Base-by-base conservation (phyloP, 2,797 vertebrate genomes). In the Diceros bicornis region DNA sequence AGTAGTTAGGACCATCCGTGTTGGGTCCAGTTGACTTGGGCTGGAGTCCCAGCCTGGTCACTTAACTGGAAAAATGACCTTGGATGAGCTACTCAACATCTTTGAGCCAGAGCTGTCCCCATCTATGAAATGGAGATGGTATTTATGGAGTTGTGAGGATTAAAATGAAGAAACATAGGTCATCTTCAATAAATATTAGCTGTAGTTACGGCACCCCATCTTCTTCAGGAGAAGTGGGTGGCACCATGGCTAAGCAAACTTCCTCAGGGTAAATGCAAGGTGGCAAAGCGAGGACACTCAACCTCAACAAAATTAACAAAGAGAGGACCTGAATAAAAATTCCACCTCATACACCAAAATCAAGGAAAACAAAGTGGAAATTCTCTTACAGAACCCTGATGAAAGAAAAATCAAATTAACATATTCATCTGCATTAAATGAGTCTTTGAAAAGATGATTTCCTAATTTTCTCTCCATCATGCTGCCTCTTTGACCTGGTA, bases 401-500 rank as follows among this genome's bases (percentile, higher is more conserved):
- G 52, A 85, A 77, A 89, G 59, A 68, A 88, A 88, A 82, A 10
- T 25, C 57, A 55, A 69, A 71, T 8, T 25, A 59, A 74, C 68
- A 68, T 34, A 27, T 6, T 83, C 59, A 47, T 50, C 47, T 44
- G 27, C 32, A 32, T 5, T 44, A 79, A 77, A 52, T 29, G 20
- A 52, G 57, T 32, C 92, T 96, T 32, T 81, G 72, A 74, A 91
- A 89, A 50, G 27, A 11, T 1, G 6, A 4, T 25, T 78, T 44
- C 64, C 74, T 57, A 25, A 25, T 20, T 34, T 23, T 47, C 62
- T 52, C 78, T 32, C 34, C 12, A 10, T 44, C 61, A 32, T 6
- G 7, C 66, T 50, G 27, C 9, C 61, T 68, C 50, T 66, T 32
- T 57, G 47, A 71, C 62, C 87, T 6, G 20, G 69, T 20, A 0